Percentiles rank a stretch among this genome's conserved stretches.
These are phyloP conservation scores for Volucella zonaria DNA, from an alignment of 2,888 invertebrate genomes.

Conservation along the genomic window DNA sequence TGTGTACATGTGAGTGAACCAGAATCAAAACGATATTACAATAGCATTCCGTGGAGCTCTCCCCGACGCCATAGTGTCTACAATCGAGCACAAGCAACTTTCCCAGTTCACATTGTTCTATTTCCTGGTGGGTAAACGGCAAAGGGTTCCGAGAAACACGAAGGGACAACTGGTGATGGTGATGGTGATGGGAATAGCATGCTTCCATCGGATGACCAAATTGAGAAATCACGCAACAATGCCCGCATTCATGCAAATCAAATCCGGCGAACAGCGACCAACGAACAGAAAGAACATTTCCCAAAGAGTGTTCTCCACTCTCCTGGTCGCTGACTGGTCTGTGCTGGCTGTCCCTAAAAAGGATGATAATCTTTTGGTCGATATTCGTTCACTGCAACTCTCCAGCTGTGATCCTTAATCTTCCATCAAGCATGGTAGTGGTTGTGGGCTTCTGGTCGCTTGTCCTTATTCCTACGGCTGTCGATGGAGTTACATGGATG, in stretches of 20 bases:
- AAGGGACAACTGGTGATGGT: too few relatives aligned
- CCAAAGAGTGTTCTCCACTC: slow-evolving; percentile 10
- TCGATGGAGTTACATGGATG: slow-evolving; percentile 46
- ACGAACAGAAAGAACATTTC: slow-evolving; percentile 36
- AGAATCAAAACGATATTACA: slow-evolving; percentile 55
- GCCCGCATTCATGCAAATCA: slow-evolving; percentile 63
- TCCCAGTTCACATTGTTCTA: neutral
- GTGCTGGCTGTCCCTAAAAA: slow-evolving; percentile 1
- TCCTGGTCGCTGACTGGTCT: too few relatives aligned
- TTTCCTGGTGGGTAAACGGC: neutral
- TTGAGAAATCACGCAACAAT: slow-evolving; percentile 68
- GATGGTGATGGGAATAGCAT: neutral
- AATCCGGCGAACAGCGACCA: slow-evolving; percentile 42
- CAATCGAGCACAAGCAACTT: neutral
- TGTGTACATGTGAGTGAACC: slow-evolving; percentile 5
- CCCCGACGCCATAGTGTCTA: slow-evolving; percentile 41
- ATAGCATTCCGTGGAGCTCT: slow-evolving; percentile 44
- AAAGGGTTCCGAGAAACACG: neutral
- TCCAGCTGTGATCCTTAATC: slow-evolving; percentile 50
- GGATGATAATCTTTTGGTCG: slow-evolving; percentile 50
- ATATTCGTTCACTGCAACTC: neutral
- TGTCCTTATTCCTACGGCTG: too few relatives aligned
- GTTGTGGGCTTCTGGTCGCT: slow-evolving; percentile 1
- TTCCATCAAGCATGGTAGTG: slow-evolving; percentile 38
- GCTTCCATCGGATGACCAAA: slow-evolving; percentile 52